phyloP scores from a whole-genome alignment of 2,888 invertebrate genomes.

The Tinea pellionella region DNA sequence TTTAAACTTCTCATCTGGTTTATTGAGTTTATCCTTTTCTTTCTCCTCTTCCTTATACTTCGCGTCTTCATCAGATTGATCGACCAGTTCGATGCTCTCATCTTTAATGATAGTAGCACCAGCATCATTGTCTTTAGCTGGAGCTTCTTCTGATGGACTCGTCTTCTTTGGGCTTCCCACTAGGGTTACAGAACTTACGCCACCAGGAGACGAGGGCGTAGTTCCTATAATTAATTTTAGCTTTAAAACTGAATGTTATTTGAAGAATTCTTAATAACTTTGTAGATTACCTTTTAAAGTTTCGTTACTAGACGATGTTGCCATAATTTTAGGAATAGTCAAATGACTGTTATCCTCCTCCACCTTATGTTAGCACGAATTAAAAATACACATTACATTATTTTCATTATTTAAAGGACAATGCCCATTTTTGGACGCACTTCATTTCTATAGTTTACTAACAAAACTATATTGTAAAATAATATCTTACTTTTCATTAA shows the following conservation, averaged over 20 bases:
- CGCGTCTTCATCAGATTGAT: conserved; percentile 55
- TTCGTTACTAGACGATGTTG: conserved; percentile 80
- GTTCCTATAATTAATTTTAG: conserved; percentile 31
- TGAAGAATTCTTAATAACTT: background rate
- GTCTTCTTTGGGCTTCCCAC: conserved; percentile 70
- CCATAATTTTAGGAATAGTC: conserved; percentile 79
- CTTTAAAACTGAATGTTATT: background rate
- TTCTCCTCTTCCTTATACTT: conserved; percentile 30
- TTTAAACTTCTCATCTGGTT: conserved; percentile 54
- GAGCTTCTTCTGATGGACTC: conserved; percentile 36
- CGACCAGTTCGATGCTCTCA: conserved; percentile 58
- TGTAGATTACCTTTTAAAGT: conserved; percentile 83
- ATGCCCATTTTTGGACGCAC: no score
- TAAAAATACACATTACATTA: background rate
- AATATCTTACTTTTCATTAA: no score
- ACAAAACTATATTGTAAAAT: no score
- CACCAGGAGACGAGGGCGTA: conserved; percentile 77
- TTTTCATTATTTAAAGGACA: background rate
- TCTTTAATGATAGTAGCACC: conserved; percentile 42
- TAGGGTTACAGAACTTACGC: conserved; percentile 78
- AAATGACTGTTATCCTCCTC: conserved; percentile 73
- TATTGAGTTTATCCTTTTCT: conserved; percentile 26
- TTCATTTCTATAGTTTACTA: no score
- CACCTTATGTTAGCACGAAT: conserved; percentile 38
- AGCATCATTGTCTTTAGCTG: conserved; percentile 40